Conservation (phyloP, 2,888 invertebrate species). For the Melinaea menophilus region DNA sequence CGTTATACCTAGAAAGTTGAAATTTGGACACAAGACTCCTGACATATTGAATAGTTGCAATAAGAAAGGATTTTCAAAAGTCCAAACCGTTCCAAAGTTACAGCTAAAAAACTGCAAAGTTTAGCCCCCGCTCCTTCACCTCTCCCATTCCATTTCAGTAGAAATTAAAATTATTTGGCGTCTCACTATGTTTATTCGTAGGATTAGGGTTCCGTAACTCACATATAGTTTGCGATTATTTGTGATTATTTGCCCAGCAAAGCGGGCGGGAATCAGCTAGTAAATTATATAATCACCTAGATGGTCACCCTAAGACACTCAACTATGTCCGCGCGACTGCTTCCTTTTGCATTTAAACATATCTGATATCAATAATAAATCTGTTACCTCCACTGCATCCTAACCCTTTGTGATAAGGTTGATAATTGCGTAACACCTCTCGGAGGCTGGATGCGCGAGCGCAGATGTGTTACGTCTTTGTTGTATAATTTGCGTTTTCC, state of each 20-base stretch:
- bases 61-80: no score
- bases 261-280: neutral
- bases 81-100: no score
- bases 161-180: neutral
- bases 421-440: constrained; percentile 32
- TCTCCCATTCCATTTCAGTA: neutral
- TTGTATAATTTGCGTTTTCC: constrained; percentile 76
- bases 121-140: neutral
- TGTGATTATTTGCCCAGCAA: no score
- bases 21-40: no score
- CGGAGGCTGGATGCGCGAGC: constrained; percentile 46
- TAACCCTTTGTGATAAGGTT: constrained; percentile 40
- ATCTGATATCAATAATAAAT: constrained; percentile 73
- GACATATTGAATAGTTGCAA: no score
- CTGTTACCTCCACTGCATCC: constrained; percentile 42
- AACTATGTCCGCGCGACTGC: constrained; percentile 62
- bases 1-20: no score
- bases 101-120: no score
- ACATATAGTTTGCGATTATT: no score
- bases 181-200: neutral
- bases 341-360: constrained; percentile 68
- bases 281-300: neutral
- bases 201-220: no score
- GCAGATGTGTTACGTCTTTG: constrained; percentile 76
- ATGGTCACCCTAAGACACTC: constrained; percentile 56